Evolutionary conservation across 2,113 vertebrate genomes (phyloP), one percentile per base, ranked within the genome.

Genomic region (Dasyornis broadbenti): DNA sequence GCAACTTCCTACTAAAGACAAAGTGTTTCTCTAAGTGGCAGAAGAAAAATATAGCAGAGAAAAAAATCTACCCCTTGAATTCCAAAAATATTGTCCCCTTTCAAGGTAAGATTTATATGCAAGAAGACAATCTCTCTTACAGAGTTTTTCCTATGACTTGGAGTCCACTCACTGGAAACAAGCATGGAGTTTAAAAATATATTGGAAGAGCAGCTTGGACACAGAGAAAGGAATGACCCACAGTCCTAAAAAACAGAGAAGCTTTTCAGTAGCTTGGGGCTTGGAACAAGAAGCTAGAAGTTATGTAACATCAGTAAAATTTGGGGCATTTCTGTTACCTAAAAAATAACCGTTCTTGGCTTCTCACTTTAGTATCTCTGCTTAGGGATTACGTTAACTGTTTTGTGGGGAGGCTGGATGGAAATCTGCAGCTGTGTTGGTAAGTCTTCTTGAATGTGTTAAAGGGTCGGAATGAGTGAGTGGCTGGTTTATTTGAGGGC

Each of bases 401-500:
- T 90, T 96, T 77, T 79, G 49, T 44, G 78, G 78, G 82, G 82
- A 95, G 94, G 65, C 35, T 90, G 47, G 71, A 78, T 95, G 88
- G 89, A 97, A 92, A 87, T 49, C 63, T 69, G 47, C 26, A 78
- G 81, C 60, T 71, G 56, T 50, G 75, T 56, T 89, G 86, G 18
- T 50, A 70, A 44, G 22, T 60, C 87, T 84, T 85, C 79, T 70
- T 86, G 27, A 83, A 14, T n/a, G 69, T 90, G 37, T 71, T 71
- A 52, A 52, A 78, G 70, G 61, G 33, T 47, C 2, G 3, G 72
- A 44, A 59, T 86, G 79, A 82, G 60, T 7, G 27, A 89, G 79
- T 53, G 57, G n/a, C 19, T 93, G 86, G 90, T 94, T 98, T 97
- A 97, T 97, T 97, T 97, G 95, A 98, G 96, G 97, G 86, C 95